Evolutionary conservation across 2,797 vertebrate species (phyloP).

Genomic region (Clarias fuscus): DNA sequence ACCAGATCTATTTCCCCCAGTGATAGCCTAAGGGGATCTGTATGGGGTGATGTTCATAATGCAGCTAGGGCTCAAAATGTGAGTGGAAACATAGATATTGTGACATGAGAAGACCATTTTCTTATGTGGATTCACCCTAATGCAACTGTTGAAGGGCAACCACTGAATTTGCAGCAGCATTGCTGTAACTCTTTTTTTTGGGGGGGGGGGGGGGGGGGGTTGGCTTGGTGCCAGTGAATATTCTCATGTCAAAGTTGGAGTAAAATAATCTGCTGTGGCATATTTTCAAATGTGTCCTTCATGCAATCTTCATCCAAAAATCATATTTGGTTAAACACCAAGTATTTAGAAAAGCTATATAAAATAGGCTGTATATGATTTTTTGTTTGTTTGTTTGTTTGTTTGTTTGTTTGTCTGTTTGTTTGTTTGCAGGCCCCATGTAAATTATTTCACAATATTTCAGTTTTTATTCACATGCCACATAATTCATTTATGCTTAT

Average conservation of each 20-base stretch:
- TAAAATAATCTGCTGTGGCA: background rate
- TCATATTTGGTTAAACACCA: background rate
- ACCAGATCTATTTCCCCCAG: slow-evolving; percentile 30
- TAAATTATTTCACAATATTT: no score
- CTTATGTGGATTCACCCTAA: slow-evolving; percentile 46
- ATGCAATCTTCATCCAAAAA: background rate
- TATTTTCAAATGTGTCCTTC: background rate
- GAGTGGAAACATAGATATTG: slow-evolving; percentile 44
- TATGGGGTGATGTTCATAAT: slow-evolving; percentile 41
- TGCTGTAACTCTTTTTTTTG: background rate
- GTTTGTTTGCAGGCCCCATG: no score
- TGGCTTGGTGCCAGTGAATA: background rate
- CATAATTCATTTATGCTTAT: background rate
- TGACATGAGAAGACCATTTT: slow-evolving; percentile 20
- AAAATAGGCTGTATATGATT: background rate
- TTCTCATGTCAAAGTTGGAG: background rate
- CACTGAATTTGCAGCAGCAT: slow-evolving; percentile 1
- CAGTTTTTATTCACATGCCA: no score
- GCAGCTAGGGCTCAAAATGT: slow-evolving; percentile 43
- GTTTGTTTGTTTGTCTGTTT: no score
- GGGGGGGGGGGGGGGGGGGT: background rate
- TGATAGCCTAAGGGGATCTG: slow-evolving; percentile 36
- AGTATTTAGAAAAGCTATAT: background rate
- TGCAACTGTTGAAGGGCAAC: slow-evolving; percentile 25
- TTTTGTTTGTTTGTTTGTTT: no score